Base-by-base conservation (phyloP, 2,888 invertebrate species). In the Erebia aethiops region DNA sequence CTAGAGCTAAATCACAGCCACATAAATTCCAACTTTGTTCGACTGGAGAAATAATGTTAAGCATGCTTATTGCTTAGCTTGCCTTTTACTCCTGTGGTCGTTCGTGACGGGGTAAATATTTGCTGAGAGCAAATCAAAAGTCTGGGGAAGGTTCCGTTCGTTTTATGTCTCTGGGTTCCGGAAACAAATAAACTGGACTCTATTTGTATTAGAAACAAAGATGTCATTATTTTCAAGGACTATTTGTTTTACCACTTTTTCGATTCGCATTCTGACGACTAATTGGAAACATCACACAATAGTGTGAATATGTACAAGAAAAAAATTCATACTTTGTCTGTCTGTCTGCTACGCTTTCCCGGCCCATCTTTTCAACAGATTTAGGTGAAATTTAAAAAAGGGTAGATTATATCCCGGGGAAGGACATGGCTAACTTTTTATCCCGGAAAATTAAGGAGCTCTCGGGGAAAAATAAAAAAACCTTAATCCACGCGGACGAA, bases 61-160 rank as follows among this genome's bases (percentile, higher is more conserved):
- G 54, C 71, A 16, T 71, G 46, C 73, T 72, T 52, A 51, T 4
- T 13, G 46, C 46, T 46, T 46, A 10, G 46, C 46, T 46, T 46
- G 3, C 67, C 52, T 67, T 61, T 66, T 71, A 58, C 67, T 64
- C 21, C 51, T 58, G 49, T 54, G 51, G n/a, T 63, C 51, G 62
- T 68, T 64, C 67, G 54, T 64, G 67, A 51, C 61, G 64, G 57
- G 26, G 64, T 43, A 69, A 70, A 71, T 73, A 70, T 74, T 74
- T 68, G 64, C 67, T 56, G 58, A 7, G 69, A 63, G 58, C 57
- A 67, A 69, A 69, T 66, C 69, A 57, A 35, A 26, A 18, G 63
- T 71, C 73, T 69, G 68, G 49, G 54, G 56, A 43, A 49, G 51
- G 26, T 63, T 67, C 69, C 60, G 54, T 68, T 35, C 43, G 46